phyloP scores from a whole-genome alignment of 2,113 vertebrate species.

The Pelodiscus sinensis region DNA sequence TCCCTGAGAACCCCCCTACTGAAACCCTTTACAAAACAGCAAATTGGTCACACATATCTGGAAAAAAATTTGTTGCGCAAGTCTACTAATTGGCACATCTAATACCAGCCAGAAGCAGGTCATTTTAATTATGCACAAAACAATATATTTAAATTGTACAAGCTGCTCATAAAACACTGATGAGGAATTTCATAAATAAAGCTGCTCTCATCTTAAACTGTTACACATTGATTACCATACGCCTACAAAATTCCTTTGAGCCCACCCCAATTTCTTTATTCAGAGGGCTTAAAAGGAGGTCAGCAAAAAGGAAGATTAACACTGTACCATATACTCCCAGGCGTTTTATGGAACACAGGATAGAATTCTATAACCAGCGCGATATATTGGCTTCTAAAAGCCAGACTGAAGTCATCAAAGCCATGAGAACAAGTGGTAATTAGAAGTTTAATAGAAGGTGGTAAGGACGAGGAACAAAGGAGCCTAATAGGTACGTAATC shows the following conservation, averaged over 20 bases:
- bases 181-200: not conserved
- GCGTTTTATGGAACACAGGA: not conserved
- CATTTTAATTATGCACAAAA: not conserved
- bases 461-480: slow-evolving; percentile 41
- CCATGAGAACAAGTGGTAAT: not conserved
- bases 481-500: not conserved
- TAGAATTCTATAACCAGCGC: not conserved
- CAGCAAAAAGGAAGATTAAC: not conserved
- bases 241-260: not conserved
- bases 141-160: not conserved
- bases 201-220: not conserved
- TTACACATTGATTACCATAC: not conserved
- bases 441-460: slow-evolving; percentile 12
- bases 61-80: not conserved
- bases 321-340: not conserved
- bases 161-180: not conserved
- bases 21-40: not conserved
- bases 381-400: not conserved
- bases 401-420: not conserved
- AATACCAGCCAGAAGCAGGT: not conserved
- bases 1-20: not conserved
- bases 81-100: not conserved
- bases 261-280: not conserved
- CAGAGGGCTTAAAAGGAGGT: not conserved
- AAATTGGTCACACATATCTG: not conserved